Base-by-base conservation (phyloP, 2,888 invertebrate species). In the Ennomos erosarius region DNA sequence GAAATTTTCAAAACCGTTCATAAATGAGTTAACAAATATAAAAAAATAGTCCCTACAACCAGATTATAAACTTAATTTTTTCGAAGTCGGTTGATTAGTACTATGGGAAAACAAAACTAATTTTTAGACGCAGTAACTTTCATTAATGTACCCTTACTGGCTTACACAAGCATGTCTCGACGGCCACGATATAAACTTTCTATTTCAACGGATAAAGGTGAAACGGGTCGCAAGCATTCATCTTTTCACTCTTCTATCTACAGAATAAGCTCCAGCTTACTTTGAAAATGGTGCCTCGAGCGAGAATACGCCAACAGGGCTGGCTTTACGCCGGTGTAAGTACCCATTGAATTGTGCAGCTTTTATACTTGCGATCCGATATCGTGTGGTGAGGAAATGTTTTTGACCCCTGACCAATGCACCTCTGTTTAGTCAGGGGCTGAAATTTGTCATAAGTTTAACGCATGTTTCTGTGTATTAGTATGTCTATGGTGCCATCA, bases 201-300 rank as follows among this genome's bases (percentile, higher is more conserved):
- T 75, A 77, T 81, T 79, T 72, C 71, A 47, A 48, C 65, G 68
- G 60, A 71, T 74, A 78, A 79, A 79, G 71, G 73, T 71, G 70
- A 75, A 79, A 59, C 73, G 76, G 75, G 79, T 80, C 81, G 77
- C 70, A 61, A 67, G 73, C 71, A 81, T 85, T 83, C 82, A 85
- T 78, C 81, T 82, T 80, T 83, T 79, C 80, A 76, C 73, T 75
- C 75, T 67, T 69, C 72, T 75, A 74, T 82, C 72, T 73, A 67
- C 73, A 74, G 77, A 76, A 78, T 81, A 82, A 83, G 78, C 76
- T 64, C 55, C 45, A 70, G 74, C 70, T 79, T 76, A 75, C 82
- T 82, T 82, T 79, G 75, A 81, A 79, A 84, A 81, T 77, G 74
- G 73, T 71, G 75, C 76, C 75, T 57, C 62, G 57, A 76, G 82